phyloP scores from a whole-genome alignment of 2,888 invertebrate genomes.

The Julus scandinavius region DNA sequence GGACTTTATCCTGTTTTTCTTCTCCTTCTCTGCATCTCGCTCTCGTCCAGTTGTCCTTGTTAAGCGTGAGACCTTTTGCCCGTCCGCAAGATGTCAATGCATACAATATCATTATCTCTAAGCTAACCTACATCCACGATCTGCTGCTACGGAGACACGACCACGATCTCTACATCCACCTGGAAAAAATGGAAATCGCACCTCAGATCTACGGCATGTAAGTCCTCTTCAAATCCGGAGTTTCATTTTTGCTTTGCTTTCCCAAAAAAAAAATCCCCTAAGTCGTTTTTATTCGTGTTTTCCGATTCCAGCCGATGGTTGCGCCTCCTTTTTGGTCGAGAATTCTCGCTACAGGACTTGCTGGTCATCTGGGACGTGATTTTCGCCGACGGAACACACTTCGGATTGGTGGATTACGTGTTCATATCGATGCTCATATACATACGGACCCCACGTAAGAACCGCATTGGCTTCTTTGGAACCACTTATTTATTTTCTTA shows the following conservation, averaged over 20 bases:
- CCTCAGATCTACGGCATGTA: slow-evolving; percentile 88
- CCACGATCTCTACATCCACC: slow-evolving; percentile 73
- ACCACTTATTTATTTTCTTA: no score
- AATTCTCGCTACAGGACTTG: slow-evolving; percentile 81
- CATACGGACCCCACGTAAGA: slow-evolving; percentile 76
- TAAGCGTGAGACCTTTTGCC: slow-evolving; percentile 64
- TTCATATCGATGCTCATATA: slow-evolving; percentile 81
- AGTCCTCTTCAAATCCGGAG: slow-evolving; percentile 63
- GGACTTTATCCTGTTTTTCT: neutral
- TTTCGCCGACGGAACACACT: slow-evolving; percentile 74
- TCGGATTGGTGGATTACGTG: slow-evolving; percentile 74
- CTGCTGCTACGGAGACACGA: slow-evolving; percentile 75
- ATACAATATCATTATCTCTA: slow-evolving; percentile 66
- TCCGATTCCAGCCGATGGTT: slow-evolving; percentile 78
- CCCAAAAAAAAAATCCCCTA: neutral
- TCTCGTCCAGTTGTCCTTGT: slow-evolving; percentile 46
- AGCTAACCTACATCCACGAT: slow-evolving; percentile 70
- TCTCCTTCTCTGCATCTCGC: neutral
- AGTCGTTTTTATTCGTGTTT: neutral
- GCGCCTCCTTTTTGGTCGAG: slow-evolving; percentile 82
- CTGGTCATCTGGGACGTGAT: slow-evolving; percentile 85
- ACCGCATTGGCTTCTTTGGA: no score
- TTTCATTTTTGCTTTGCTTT: neutral
- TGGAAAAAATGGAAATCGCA: slow-evolving; percentile 79
- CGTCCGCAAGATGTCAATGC: slow-evolving; percentile 65